Percentiles rank a stretch among this genome's conserved stretches.
Conservation (phyloP, 1,140 invertebrate genomes). For the Sweltsa coloradensis region DNA sequence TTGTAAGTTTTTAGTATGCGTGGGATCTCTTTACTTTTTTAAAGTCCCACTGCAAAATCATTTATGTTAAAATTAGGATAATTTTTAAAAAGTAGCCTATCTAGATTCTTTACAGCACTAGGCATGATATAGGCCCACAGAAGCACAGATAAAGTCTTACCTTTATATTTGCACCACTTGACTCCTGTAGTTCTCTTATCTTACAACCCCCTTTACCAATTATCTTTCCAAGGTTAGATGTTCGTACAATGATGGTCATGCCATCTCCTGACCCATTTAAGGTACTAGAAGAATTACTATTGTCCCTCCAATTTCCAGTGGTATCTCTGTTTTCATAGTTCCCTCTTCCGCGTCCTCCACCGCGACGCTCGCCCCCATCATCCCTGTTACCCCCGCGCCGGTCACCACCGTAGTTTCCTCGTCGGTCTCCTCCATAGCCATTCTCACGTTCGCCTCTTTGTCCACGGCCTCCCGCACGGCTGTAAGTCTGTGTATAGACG, state of each 20-base stretch:
- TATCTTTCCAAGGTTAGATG: conserved; percentile 29
- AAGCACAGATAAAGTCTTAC: conserved; percentile 24
- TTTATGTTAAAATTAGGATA: too few relatives aligned
- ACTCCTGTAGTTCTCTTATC: conserved; percentile 57
- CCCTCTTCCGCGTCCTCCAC: conserved; percentile 1
- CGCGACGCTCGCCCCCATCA: neutral
- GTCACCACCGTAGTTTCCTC: conserved; percentile 1
- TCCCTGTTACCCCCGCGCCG: neutral
- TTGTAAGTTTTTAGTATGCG: too few relatives aligned
- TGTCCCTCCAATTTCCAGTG: neutral
- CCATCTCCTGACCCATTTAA: neutral
- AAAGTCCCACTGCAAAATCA: too few relatives aligned
- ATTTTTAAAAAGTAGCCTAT: too few relatives aligned
- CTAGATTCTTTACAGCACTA: too few relatives aligned
- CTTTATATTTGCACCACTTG: conserved; percentile 41
- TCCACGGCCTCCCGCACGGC: conserved; percentile 3
- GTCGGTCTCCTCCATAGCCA: conserved; percentile 1
- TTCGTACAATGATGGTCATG: conserved; percentile 18
- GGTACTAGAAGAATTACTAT: neutral
- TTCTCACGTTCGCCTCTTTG: neutral
- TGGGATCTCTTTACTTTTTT: too few relatives aligned
- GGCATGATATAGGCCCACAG: too few relatives aligned
- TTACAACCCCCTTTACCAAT: conserved; percentile 57
- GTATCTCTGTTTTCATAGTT: neutral
- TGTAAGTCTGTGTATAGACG: conserved; percentile 2